Percentiles rank a stretch among this genome's conserved stretches.
These are phyloP conservation scores for Drosophila colorata DNA, from an alignment of 2,888 invertebrate species.

Conservation along the genomic window DNA sequence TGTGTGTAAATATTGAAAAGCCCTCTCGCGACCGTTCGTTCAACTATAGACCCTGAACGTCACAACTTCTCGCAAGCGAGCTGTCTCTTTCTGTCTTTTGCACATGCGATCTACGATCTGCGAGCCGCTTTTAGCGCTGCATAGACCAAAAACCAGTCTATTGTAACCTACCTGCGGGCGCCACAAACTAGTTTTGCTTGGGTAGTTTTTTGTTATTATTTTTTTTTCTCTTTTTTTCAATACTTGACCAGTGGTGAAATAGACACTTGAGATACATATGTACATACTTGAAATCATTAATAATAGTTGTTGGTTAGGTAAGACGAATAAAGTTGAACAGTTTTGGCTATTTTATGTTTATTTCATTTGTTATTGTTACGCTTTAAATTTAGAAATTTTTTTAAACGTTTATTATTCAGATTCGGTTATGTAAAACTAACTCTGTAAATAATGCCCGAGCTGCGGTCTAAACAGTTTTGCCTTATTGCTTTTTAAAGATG, in stretches of 20 bases:
- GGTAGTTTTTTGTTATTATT: slow-evolving; percentile 11
- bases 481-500: slow-evolving; percentile 1
- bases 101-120: slow-evolving; percentile 3
- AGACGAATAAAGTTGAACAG: neutral
- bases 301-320: neutral
- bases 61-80: slow-evolving; percentile 2
- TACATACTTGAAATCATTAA: slow-evolving; percentile 9
- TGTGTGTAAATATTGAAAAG: slow-evolving; percentile 29
- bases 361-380: neutral
- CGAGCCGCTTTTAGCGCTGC: slow-evolving; percentile 23
- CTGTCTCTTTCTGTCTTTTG: neutral
- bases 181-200: slow-evolving; percentile 54
- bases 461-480: neutral
- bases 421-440: neutral
- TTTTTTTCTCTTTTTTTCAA: slow-evolving; percentile 4
- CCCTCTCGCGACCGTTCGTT: slow-evolving; percentile 53
- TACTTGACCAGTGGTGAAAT: slow-evolving; percentile 28
- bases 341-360: neutral
- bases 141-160: slow-evolving; percentile 58
- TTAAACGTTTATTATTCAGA: neutral
- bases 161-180: slow-evolving; percentile 50
- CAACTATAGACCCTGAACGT: slow-evolving; percentile 53
- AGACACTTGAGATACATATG: slow-evolving; percentile 1
- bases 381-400: neutral
- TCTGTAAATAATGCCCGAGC: neutral